phyloP scores from a whole-genome alignment of 1,140 invertebrate genomes.

The Nasonia giraulti region DNA sequence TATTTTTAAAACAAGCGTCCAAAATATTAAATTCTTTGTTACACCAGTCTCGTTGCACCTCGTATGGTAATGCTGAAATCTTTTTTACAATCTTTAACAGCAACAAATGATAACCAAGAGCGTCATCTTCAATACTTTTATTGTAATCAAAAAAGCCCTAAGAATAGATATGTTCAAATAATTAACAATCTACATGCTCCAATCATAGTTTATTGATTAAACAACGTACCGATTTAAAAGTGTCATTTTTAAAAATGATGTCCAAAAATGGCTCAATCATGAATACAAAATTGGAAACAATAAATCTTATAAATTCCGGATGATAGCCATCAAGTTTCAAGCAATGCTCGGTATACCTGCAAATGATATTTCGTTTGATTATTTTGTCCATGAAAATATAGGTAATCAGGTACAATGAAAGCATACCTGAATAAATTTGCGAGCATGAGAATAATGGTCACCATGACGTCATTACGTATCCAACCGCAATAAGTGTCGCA shows the following conservation, averaged over 20 bases:
- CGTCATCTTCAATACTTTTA: constrained; percentile 44
- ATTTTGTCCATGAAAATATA: too few species aligned
- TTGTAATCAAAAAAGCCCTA: constrained; percentile 62
- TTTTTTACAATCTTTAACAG: constrained; percentile 62
- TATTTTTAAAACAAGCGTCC: constrained; percentile 60
- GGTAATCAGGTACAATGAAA: not conserved
- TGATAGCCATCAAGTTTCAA: constrained; percentile 51
- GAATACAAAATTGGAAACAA: constrained; percentile 54
- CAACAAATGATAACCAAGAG: constrained; percentile 63
- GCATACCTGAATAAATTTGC: constrained; percentile 60
- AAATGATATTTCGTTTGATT: constrained; percentile 12
- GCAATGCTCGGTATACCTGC: constrained; percentile 58
- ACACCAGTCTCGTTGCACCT: constrained; percentile 58
- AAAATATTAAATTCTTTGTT: constrained; percentile 57
- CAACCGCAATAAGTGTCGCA: constrained; percentile 56
- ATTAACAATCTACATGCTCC: not conserved
- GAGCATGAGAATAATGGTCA: constrained; percentile 57
- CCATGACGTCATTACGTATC: constrained; percentile 55
- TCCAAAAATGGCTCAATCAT: constrained; percentile 57
- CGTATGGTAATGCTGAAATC: constrained; percentile 56
- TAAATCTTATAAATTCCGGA: constrained; percentile 54
- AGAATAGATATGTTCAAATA: constrained; percentile 20
- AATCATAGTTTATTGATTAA: constrained; percentile 2
- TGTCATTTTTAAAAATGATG: constrained; percentile 54
- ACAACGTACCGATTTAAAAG: constrained; percentile 59